phyloP scores from a whole-genome alignment of 2,113 vertebrate species.

The Gymnarchus niloticus region DNA sequence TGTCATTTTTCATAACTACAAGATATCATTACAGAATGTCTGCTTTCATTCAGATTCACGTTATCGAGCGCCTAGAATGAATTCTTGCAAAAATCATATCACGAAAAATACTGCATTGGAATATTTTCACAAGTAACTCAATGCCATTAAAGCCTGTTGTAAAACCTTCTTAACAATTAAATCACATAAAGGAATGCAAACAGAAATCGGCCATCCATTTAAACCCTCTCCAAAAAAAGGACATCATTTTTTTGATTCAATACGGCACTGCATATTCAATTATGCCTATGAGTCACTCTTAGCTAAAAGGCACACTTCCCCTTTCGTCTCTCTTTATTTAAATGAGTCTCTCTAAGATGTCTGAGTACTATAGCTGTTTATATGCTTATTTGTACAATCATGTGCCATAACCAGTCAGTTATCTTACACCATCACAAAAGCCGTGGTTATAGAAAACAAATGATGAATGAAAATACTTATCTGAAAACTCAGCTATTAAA shows the following conservation, averaged over 20 bases:
- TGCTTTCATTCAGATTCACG: background rate
- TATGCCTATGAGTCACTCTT: background rate
- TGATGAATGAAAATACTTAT: background rate
- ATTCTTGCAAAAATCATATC: background rate
- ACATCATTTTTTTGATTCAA: too few species aligned
- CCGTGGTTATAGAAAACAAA: background rate
- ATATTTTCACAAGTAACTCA: background rate
- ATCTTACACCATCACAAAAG: background rate
- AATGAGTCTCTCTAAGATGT: background rate
- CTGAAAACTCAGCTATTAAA: too few species aligned
- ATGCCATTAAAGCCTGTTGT: background rate
- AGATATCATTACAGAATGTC: background rate
- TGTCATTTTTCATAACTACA: background rate
- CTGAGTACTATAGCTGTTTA: background rate
- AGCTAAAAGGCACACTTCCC: background rate
- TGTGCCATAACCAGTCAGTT: background rate
- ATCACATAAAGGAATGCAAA: background rate
- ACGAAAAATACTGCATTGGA: background rate
- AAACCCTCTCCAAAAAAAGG: background rate
- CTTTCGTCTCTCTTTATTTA: background rate
- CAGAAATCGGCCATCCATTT: background rate
- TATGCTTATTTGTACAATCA: background rate
- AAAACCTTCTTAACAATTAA: background rate
- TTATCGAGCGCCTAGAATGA: background rate
- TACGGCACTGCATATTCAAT: background rate